These are phyloP conservation scores for Falcaria lacertinaria DNA, from an alignment of 2,888 invertebrate genomes.

Conservation along the genomic window DNA sequence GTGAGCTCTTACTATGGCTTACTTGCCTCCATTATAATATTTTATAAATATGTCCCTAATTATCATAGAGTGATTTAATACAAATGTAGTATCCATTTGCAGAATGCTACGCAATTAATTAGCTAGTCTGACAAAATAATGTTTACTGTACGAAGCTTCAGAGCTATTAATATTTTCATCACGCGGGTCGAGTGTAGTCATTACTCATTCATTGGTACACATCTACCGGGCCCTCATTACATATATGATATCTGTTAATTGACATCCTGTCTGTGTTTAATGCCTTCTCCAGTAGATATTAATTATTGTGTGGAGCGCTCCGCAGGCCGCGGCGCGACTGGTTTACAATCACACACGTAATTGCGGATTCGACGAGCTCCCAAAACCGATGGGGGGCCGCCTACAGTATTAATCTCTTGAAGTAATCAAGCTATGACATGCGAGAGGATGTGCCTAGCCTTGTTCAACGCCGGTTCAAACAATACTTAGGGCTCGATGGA, in stretches of 20 bases:
- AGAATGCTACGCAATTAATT: not conserved
- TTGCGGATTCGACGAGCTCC: not conserved
- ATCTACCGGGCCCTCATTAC: not conserved
- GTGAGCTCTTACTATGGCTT: too few species aligned
- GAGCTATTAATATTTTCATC: not conserved
- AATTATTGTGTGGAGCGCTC: not conserved
- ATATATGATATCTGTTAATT: not conserved
- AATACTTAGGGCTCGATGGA: too few species aligned
- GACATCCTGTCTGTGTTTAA: not conserved
- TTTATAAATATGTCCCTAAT: too few species aligned
- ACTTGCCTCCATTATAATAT: too few species aligned
- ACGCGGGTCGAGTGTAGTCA: not conserved
- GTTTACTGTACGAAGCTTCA: not conserved
- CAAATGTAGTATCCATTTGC: too few species aligned
- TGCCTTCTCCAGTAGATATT: not conserved
- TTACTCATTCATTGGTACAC: not conserved
- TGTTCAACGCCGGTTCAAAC: too few species aligned
- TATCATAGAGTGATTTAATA: too few species aligned
- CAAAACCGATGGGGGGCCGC: not conserved
- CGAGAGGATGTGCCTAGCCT: too few species aligned
- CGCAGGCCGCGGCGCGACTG: not conserved
- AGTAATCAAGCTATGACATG: not conserved
- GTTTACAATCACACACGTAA: not conserved
- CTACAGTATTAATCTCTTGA: not conserved
- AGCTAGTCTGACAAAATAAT: not conserved